Evolutionary conservation across 2,888 invertebrate species (phyloP), one percentile per base, ranked within the genome.

Genomic region (Mythimna loreyi): DNA sequence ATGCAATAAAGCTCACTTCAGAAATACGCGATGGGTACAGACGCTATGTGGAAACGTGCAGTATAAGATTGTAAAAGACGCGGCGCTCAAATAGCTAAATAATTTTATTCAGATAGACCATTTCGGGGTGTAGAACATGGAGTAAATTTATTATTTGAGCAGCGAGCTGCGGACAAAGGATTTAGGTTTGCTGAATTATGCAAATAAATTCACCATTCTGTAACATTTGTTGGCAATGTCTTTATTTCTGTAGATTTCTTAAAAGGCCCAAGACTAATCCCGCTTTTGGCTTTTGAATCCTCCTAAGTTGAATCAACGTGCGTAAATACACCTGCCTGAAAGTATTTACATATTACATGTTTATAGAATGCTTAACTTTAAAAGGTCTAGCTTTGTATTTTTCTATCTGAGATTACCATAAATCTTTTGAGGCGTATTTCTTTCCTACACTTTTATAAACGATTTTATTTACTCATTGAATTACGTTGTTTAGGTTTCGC

Each of bases 151-250:
- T 95, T 95, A 94, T 94, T 94, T 94, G 85, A 92, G 90, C 90
- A 91, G 89, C 90, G 90, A 90, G 89, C 90, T 87, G 91, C 94
- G 94, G 94, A 94, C 94, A 95, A 94, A 94, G 93, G 95, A 93
- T 94, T 95, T 92, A 92, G 94, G 92, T 93, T 94, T 92, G 92
- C 91, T 92, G 94, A 95, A 93, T 94, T 95, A 95, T 95, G 94
- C 94, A 95, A 95, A 95, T 95, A 94, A 94, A 95, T 95, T 95
- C 94, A 93, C 94, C 94, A 94, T 94, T 94, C 92, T 93, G 95
- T 94, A 95, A 95, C 95, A 95, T 94, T 95, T 95, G 95, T 94
- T 93, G 91, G 91, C 89, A 94, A 95, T 94, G 94, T 94, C 94
- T 94, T 94, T 94, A 94, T 94, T 94, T 94, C 91, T 89, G 92